phyloP scores from a whole-genome alignment of 1,140 invertebrate species.

The Anagrus nilaparvatae region DNA sequence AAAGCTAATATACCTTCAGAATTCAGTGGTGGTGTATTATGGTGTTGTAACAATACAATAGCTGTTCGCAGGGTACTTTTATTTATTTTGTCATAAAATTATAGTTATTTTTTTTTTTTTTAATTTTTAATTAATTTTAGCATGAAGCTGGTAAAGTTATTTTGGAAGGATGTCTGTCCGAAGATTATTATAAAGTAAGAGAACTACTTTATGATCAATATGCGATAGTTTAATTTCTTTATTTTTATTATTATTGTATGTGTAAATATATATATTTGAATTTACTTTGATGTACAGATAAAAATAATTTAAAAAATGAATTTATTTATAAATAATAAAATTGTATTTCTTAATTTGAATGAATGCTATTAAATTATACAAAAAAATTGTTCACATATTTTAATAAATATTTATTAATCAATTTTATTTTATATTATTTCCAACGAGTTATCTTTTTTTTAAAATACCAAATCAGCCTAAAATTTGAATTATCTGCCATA shows the following conservation, averaged over 20 bases:
- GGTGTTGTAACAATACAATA: slow-evolving; percentile 87
- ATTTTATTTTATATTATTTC: too few relatives aligned
- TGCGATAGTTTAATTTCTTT: slow-evolving; percentile 73
- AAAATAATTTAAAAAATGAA: too few relatives aligned
- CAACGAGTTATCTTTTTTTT: too few relatives aligned
- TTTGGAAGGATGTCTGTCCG: slow-evolving; percentile 86
- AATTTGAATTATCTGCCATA: too few relatives aligned
- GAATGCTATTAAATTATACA: too few relatives aligned
- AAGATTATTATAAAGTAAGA: slow-evolving; percentile 91
- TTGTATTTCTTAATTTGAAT: too few relatives aligned
- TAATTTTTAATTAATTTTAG: slow-evolving; percentile 42
- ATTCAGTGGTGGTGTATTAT: slow-evolving; percentile 87
- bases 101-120: slow-evolving; percentile 8
- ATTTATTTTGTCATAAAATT: slow-evolving; percentile 1
- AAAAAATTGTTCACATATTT: too few relatives aligned
- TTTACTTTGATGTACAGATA: too few relatives aligned
- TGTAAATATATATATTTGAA: slow-evolving; percentile 2
- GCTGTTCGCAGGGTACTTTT: slow-evolving; percentile 68
- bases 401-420: too few relatives aligned
- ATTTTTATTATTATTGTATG: slow-evolving; percentile 1
- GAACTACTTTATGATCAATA: slow-evolving; percentile 94
- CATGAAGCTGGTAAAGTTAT: slow-evolving; percentile 85
- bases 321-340: too few relatives aligned
- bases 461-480: too few relatives aligned
- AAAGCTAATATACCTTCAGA: slow-evolving; percentile 83